Conservation (phyloP, 2,113 vertebrate genomes). For the Ptilorrhoa leucosticta region DNA sequence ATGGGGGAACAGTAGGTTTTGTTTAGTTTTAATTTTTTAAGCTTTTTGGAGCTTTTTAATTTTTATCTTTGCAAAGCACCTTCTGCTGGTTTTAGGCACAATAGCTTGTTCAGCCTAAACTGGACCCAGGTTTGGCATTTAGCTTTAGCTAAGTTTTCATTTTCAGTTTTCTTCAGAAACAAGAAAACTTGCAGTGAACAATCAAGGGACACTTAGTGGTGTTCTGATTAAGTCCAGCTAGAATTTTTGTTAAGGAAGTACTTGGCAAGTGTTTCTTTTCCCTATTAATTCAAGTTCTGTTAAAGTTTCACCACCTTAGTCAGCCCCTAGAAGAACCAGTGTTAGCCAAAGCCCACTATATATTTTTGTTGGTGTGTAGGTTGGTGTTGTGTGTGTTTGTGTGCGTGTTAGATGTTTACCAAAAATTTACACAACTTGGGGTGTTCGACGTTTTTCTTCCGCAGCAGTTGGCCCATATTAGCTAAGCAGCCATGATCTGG, state of each 20-base stretch:
- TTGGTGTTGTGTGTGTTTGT: slow-evolving; percentile 87
- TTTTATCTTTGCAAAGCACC: neutral
- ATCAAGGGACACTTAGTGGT: neutral
- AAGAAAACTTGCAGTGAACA: neutral
- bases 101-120: slow-evolving; percentile 10
- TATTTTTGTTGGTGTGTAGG: slow-evolving; percentile 71
- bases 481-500: slow-evolving; percentile 99
- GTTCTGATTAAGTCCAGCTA: neutral
- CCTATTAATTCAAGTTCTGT: neutral
- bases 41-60: neutral
- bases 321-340: neutral
- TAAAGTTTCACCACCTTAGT: neutral
- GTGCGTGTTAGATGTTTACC: slow-evolving; percentile 90
- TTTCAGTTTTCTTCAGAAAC: neutral
- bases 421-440: slow-evolving; percentile 99
- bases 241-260: neutral
- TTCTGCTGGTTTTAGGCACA: neutral
- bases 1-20: neutral
- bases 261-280: neutral
- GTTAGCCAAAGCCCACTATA: slow-evolving; percentile 52
- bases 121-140: neutral
- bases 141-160: neutral
- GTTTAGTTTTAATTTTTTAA: neutral
- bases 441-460: slow-evolving; percentile 99
- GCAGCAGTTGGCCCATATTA: slow-evolving; percentile 99